Percentiles rank a stretch among this genome's conserved stretches.
phyloP scores from a whole-genome alignment of 2,888 invertebrate genomes.

The Nemotelus pantherinus region DNA sequence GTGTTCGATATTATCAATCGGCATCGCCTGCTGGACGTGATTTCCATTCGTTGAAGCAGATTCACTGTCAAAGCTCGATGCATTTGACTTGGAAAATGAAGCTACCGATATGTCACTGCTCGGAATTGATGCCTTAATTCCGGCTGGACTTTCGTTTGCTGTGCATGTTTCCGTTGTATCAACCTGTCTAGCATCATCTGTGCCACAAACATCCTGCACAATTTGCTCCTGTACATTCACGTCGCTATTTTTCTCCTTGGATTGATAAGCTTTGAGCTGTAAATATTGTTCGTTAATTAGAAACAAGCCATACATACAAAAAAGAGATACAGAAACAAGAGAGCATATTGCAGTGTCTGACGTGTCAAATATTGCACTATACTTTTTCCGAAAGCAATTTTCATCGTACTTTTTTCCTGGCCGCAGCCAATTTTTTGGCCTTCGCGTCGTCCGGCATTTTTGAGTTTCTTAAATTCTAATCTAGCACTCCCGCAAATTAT shows the following conservation, averaged over 20 bases:
- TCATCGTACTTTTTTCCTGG: constrained; percentile 55
- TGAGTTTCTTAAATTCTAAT: background rate
- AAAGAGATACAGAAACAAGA: too few relatives aligned
- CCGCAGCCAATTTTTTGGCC: constrained; percentile 63
- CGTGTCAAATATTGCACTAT: constrained; percentile 35
- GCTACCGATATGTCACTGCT: constrained; percentile 25
- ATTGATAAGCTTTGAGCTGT: constrained; percentile 52
- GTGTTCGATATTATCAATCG: background rate
- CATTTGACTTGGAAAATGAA: constrained; percentile 18
- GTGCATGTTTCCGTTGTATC: background rate
- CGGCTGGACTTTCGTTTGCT: background rate
- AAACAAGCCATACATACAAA: too few relatives aligned
- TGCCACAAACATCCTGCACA: constrained; percentile 43
- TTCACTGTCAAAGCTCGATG: constrained; percentile 29
- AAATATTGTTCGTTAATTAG: constrained; percentile 12
- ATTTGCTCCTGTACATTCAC: constrained; percentile 46
- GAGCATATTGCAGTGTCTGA: constrained; percentile 29
- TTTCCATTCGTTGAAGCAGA: constrained; percentile 19
- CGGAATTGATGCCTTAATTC: background rate
- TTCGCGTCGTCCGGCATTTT: constrained; percentile 57
- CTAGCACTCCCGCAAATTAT: background rate
- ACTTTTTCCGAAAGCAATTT: background rate
- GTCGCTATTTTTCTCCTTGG: constrained; percentile 46
- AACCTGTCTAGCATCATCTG: background rate
- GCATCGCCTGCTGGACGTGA: background rate